Percentiles rank a stretch among this genome's conserved stretches.
These are phyloP conservation scores for Epinephelus moara DNA, from an alignment of 2,113 vertebrate species.

Conservation along the genomic window DNA sequence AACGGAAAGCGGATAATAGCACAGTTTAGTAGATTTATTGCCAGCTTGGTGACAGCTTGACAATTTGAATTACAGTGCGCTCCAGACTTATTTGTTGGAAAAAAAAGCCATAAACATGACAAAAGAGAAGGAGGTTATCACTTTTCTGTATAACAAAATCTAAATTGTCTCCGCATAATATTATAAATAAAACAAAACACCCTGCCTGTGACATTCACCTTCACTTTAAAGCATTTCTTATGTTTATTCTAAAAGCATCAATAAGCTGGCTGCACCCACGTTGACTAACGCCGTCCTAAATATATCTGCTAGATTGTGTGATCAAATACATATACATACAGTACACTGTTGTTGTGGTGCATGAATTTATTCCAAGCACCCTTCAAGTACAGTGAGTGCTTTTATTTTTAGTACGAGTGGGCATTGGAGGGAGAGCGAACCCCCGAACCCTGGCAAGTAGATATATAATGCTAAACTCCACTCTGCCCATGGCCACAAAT, in stretches of 20 bases:
- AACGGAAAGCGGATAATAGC: constrained; percentile 9
- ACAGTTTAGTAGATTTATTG: neutral
- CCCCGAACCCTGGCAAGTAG: constrained; percentile 18
- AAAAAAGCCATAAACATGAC: neutral
- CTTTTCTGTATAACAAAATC: neutral
- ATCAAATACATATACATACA: neutral
- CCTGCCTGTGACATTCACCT: neutral
- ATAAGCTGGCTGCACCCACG: constrained; percentile 5
- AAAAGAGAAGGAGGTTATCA: neutral
- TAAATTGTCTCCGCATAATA: neutral
- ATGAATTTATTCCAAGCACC: constrained; percentile 26
- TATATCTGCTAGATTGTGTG: neutral
- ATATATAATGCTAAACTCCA: neutral
- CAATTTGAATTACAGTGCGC: constrained; percentile 36
- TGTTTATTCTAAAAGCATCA: neutral
- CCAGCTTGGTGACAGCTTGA: constrained; percentile 37
- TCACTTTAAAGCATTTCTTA: neutral
- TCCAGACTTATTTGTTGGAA: neutral
- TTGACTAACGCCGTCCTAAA: neutral
- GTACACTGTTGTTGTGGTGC: constrained; percentile 20
- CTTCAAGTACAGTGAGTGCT: constrained; percentile 29
- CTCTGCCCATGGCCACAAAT: neutral
- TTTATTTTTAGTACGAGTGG: constrained; percentile 59
- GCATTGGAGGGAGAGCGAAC: constrained; percentile 22
- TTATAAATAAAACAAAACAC: neutral